Evolutionary conservation across 2,113 vertebrate species (phyloP).

Genomic region (Triplophysa siluroides): DNA sequence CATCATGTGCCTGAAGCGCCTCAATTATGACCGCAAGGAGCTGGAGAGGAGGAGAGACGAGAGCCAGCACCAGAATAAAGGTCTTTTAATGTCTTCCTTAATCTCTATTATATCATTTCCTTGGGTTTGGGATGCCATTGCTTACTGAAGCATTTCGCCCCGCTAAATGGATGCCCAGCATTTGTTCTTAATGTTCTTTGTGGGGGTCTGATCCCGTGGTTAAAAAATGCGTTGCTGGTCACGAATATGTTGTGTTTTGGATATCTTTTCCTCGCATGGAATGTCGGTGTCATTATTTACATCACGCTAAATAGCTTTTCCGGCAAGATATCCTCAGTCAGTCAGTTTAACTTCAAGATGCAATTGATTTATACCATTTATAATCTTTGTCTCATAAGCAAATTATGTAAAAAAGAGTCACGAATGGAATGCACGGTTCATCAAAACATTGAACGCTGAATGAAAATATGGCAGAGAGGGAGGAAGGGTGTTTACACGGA

Average conservation of each 20-base stretch:
- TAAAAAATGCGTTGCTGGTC: no score
- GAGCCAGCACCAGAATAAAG: constrained; percentile 86
- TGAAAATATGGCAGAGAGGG: constrained; percentile 14
- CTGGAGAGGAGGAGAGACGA: constrained; percentile 87
- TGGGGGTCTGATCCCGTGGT: not conserved
- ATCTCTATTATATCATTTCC: not conserved
- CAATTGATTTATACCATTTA: not conserved
- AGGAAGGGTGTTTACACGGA: constrained; percentile 49
- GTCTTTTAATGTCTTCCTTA: constrained; percentile 57
- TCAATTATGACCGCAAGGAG: constrained; percentile 93
- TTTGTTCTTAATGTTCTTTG: no score
- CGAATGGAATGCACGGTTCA: constrained; percentile 2
- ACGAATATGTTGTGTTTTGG: not conserved
- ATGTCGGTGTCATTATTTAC: not conserved
- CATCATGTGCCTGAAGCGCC: constrained; percentile 92
- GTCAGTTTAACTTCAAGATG: not conserved
- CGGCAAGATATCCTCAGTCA: not conserved
- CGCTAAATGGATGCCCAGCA: not conserved
- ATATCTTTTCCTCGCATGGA: not conserved
- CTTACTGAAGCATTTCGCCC: not conserved
- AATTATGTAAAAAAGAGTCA: constrained; percentile 21
- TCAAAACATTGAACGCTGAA: constrained; percentile 10
- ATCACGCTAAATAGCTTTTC: not conserved
- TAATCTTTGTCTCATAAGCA: constrained; percentile 37
- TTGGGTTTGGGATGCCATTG: not conserved